Evolutionary conservation across 2,113 vertebrate species (phyloP), one percentile per base, ranked within the genome.

Genomic region (Hyperopisus bebe): DNA sequence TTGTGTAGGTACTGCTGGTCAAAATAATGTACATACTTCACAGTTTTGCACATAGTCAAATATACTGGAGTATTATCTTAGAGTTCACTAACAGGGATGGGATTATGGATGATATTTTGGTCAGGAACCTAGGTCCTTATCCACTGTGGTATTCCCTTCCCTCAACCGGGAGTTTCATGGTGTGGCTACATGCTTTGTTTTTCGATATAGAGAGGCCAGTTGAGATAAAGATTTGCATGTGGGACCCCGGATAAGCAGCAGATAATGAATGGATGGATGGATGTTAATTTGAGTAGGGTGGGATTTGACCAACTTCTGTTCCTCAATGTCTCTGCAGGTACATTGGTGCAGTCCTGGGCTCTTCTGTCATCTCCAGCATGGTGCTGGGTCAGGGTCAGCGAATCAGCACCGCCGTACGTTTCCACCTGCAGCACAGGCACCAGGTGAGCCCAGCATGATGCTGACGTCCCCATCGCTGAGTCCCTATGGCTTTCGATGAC

Each of bases 311-410:
- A 35, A 21, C 50, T 39, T 62, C 19, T 48, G 27, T 35, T 27
- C 86, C 6, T 6, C 42, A 10, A 8, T 46, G 87, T 90, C 2
- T 48, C 11, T 89, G 1, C 93, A 98, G 97, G 91, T 94, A 94
- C 84, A 47, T 95, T 90, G 91, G 95, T 84, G 97, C 96, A 2
- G 7, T 92, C 0, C 93, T 98, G 94, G 97, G 96, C 42, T 98
- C 98, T 0, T 97, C 97, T 0, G 91, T 98, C 84, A 97, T 98
- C 90, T 98, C 98, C 1, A 95, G 95, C 5, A 90, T 95, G 1
- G 94, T 97, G 74, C 93, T 97, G 91, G 93, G 94, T 0, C 93
- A 95, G 4, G 86, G 92, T 3, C 95, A 95, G 91, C 95, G 95
- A 6, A 86, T 98, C 8, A 97, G 94, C 94, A 95, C 94, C 0